Conservation (phyloP, 2,888 invertebrate genomes). For the Marasmarcha lunaedactyla region DNA sequence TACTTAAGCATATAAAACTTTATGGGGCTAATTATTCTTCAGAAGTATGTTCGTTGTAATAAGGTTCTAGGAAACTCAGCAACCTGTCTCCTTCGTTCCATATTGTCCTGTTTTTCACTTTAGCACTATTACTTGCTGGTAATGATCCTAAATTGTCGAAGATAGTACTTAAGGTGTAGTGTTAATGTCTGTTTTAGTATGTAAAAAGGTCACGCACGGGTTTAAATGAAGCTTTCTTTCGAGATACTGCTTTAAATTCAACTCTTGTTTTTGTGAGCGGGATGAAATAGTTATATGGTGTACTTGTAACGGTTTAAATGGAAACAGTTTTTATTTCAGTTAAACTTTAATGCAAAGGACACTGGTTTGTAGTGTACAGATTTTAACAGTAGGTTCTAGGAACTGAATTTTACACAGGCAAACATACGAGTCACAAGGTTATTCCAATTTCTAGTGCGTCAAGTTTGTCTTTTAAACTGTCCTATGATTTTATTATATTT, state of each 20-base stretch:
- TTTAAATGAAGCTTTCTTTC: slow-evolving; percentile 12
- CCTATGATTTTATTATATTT: not conserved
- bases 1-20: too few species aligned
- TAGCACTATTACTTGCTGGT: slow-evolving; percentile 19
- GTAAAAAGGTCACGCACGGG: slow-evolving; percentile 22
- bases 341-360: too few species aligned
- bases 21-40: too few species aligned
- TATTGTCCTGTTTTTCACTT: slow-evolving; percentile 18
- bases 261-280: not conserved
- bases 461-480: not conserved
- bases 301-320: not conserved
- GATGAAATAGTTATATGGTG: too few species aligned
- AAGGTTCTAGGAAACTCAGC: slow-evolving; percentile 21
- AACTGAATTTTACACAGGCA: too few species aligned
- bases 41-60: slow-evolving; percentile 11
- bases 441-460: not conserved
- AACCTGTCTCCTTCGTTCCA: slow-evolving; percentile 9
- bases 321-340: not conserved
- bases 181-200: slow-evolving; percentile 23
- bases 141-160: slow-evolving; percentile 32
- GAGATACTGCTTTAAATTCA: slow-evolving; percentile 6
- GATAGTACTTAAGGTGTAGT: slow-evolving; percentile 20
- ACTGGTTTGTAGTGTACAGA: too few species aligned
- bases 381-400: too few species aligned
- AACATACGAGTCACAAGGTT: too few species aligned